These are phyloP conservation scores for Caenorhabditis zanzibari DNA, from an alignment of 2,888 invertebrate species.

Conservation along the genomic window DNA sequence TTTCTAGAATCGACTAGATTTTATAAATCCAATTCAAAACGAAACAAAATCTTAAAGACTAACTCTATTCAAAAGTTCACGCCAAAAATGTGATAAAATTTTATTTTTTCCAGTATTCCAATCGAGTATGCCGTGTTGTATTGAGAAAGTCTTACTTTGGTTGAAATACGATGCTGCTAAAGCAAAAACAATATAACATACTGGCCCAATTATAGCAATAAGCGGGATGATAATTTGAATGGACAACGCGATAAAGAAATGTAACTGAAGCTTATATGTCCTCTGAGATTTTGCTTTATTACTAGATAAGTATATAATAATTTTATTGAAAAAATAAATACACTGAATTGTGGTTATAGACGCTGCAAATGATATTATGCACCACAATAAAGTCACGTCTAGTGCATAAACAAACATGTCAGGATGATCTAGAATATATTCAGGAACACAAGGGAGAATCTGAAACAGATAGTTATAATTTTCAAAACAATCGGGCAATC, in stretches of 20 bases:
- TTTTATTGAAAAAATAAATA: constrained; percentile 24
- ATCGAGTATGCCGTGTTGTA: too few species aligned
- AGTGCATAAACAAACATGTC: constrained; percentile 34
- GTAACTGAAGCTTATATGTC: constrained; percentile 43
- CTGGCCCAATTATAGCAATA: constrained; percentile 7
- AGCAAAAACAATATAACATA: constrained; percentile 28
- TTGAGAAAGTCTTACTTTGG: too few species aligned
- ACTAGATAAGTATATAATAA: constrained; percentile 23
- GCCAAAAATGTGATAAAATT: too few species aligned
- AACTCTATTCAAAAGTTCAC: too few species aligned
- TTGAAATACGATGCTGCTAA: constrained; percentile 13
- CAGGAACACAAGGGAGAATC: constrained; percentile 41
- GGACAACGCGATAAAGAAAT: constrained; percentile 33
- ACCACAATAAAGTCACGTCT: constrained; percentile 27
- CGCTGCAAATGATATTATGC: not conserved
- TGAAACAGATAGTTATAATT: too few species aligned
- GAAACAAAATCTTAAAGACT: too few species aligned
- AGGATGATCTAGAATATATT: constrained; percentile 25
- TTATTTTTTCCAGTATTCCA: too few species aligned
- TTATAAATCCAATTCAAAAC: too few species aligned
- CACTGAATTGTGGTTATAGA: constrained; percentile 3
- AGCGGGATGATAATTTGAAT: constrained; percentile 33
- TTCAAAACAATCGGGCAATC: too few species aligned
- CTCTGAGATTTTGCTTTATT: constrained; percentile 38
- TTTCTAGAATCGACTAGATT: too few species aligned